phyloP scores from a whole-genome alignment of 2,113 vertebrate species.

The Struthidea cinerea region DNA sequence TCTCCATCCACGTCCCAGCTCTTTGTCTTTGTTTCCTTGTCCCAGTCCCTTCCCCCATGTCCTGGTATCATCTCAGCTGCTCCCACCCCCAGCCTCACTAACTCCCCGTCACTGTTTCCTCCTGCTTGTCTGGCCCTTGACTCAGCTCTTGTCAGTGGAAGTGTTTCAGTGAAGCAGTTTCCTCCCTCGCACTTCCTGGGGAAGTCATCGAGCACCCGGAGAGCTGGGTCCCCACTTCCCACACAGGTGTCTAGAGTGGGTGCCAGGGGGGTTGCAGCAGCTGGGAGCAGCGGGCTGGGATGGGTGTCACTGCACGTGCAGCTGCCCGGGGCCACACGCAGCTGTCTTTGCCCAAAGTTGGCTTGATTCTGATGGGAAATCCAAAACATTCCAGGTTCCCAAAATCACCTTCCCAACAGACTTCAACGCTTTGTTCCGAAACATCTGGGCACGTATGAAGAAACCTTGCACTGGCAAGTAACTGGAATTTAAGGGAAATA shows the following conservation, averaged over 20 bases:
- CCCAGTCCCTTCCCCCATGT: neutral
- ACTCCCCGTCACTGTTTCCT: neutral
- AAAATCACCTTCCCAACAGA: neutral
- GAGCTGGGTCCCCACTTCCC: neutral
- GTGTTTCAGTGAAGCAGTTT: neutral
- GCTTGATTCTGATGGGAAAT: neutral
- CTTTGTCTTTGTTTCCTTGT: neutral
- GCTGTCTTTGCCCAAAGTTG: neutral
- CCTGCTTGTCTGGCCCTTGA: neutral
- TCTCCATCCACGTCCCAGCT: neutral
- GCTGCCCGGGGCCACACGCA: accelerated
- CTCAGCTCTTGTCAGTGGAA: neutral
- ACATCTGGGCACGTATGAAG: neutral
- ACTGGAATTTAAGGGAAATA: conserved; percentile 7
- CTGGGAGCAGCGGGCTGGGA: neutral
- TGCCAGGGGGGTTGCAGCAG: neutral
- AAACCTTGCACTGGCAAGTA: neutral
- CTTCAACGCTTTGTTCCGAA: conserved; percentile 14
- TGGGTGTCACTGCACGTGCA: neutral
- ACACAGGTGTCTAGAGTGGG: neutral
- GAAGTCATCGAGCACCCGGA: neutral
- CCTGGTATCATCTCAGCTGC: neutral
- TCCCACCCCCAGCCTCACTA: neutral
- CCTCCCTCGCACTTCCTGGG: neutral
- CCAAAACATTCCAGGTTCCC: neutral